A percentile compares a stretch with the other conserved stretches of the same genome.
phyloP scores from a whole-genome alignment of 2,888 invertebrate genomes.

The Parnassius apollo region DNA sequence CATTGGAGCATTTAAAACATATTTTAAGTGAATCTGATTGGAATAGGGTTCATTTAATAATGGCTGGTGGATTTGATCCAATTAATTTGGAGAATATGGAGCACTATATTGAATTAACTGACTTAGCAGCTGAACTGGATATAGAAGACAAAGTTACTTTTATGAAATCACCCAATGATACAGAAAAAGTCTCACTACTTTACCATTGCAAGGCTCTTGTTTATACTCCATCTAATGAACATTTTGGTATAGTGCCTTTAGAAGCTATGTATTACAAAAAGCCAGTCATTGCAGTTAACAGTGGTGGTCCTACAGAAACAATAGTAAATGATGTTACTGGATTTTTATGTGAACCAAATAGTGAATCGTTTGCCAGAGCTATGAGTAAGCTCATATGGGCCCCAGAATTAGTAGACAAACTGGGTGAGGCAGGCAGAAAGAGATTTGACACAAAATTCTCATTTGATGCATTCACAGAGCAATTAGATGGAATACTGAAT shows the following conservation, averaged over 20 bases:
- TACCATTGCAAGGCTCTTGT: conserved; percentile 88
- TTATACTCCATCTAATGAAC: conserved; percentile 98
- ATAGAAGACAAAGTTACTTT: conserved; percentile 89
- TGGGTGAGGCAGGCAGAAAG: conserved; percentile 89
- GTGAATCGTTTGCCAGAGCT: conserved; percentile 87
- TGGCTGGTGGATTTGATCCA: conserved; percentile 98
- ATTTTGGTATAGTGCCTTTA: conserved; percentile 99
- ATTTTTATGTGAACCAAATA: conserved; percentile 86
- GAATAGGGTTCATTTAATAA: conserved; percentile 88
- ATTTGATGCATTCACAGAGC: conserved; percentile 88
- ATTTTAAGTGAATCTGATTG: conserved; percentile 80
- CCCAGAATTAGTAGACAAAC: conserved; percentile 79
- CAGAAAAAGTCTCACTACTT: conserved; percentile 91
- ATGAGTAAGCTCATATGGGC: conserved; percentile 86
- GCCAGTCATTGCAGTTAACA: conserved; percentile 96
- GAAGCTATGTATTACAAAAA: conserved; percentile 98
- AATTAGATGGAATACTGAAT: conserved; percentile 81
- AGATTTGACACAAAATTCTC: conserved; percentile 91
- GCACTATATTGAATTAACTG: conserved; percentile 88
- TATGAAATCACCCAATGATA: conserved; percentile 92
- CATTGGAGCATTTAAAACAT: conserved; percentile 85
- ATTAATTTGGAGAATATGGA: conserved; percentile 93
- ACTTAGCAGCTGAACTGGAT: conserved; percentile 83
- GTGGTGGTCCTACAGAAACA: conserved; percentile 98
- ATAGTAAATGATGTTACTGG: conserved; percentile 90